phyloP scores from a whole-genome alignment of 2,113 vertebrate genomes.

The Oryzias melastigma region DNA sequence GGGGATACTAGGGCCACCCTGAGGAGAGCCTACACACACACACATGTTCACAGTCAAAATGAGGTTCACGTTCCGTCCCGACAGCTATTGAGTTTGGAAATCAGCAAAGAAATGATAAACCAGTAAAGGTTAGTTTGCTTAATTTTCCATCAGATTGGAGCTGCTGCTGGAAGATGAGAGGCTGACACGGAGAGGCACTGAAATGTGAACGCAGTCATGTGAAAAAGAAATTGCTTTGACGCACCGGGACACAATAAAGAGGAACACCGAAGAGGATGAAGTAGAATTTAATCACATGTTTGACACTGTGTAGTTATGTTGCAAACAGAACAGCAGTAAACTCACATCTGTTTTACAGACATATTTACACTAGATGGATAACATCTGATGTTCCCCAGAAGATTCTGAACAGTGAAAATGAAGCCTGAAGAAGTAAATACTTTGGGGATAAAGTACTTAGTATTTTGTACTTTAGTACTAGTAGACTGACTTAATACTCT shows the following conservation, averaged over 20 bases:
- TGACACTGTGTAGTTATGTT: no score
- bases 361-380: no score
- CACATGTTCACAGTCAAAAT: conserved; percentile 18
- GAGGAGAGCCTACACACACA: conserved; percentile 7
- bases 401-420: no score
- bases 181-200: conserved; percentile 27
- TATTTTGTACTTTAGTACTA: no score
- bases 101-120: not conserved
- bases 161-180: conserved; percentile 45
- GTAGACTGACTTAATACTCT: no score
- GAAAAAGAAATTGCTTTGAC: no score
- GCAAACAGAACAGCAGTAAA: no score
- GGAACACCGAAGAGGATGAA: not conserved
- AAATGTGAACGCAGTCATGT: conserved; percentile 13
- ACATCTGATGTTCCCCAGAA: no score
- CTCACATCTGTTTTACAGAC: no score
- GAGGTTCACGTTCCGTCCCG: conserved; percentile 30
- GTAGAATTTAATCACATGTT: not conserved
- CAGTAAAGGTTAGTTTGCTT: not conserved
- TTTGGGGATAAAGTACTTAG: no score
- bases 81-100: conserved; percentile 44
- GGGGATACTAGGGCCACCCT: fast-evolving
- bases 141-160: conserved; percentile 10
- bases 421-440: no score
- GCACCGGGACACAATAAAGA: no score